Evolutionary conservation across 2,797 vertebrate genomes (phyloP), one percentile per base, ranked within the genome.

Genomic region (Sparus aurata): DNA sequence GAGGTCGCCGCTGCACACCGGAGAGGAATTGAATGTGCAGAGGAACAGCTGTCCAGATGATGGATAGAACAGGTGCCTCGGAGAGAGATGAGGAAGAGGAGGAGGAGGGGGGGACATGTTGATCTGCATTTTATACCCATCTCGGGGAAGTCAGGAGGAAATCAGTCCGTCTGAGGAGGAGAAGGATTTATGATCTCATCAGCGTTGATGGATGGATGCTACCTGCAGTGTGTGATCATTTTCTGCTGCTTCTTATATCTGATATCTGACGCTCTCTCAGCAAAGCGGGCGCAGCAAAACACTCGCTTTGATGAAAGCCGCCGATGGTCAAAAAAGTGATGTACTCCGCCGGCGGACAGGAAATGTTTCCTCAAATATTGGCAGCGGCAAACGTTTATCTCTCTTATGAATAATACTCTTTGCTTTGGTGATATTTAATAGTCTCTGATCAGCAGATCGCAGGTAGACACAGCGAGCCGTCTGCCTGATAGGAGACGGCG

Each of bases 341-440:
- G 50, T 64, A 65, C 55, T 74, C 71, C n/a, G 10, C 23, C 65
- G 25, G 68, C 63, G 71, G 77, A 68, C 52, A 15, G 41, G 5
- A 50, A 47, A 64, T 79, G 84, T 86, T 90, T 88, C 86, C 79
- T 83, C 84, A 90, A 83, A 85, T 69, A 50, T 75, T 78, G 83
- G 80, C 60, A 59, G 25, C 46, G 1, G 53, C 0, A 63, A 81
- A 76, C 30, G 18, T 72, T 86, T 74, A 77, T 90, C 88, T 90
- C 85, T 61, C 73, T 74, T 75, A 61, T 92, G 81, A 93, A 87
- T 91, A 85, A 92, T 90, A 77, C 75, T 84, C 79, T 89, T 89
- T 90, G 85, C 89, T 89, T 87, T 89, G 88, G 87, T 85, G 87
- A 93, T 93, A 90, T 93, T 94, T 89, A 91, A 88, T 92, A 89